These are phyloP conservation scores for Procavia capensis DNA, from an alignment of 2,113 vertebrate genomes.

Conservation along the genomic window DNA sequence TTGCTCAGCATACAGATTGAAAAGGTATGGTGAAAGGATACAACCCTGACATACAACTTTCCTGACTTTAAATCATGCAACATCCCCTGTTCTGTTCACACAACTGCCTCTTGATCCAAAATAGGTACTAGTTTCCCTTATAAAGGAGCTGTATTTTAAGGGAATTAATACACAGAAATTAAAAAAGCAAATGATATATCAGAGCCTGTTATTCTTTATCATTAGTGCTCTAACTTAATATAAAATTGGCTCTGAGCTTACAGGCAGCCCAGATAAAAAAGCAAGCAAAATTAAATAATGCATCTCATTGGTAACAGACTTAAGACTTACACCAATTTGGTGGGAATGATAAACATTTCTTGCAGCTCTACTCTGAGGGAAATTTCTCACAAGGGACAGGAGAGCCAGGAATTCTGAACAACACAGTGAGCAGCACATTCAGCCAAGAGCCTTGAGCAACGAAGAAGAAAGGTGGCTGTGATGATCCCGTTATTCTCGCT, in stretches of 20 bases:
- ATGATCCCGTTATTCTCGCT: background rate
- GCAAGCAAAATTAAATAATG: background rate
- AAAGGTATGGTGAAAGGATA: too few relatives aligned
- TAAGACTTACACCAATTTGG: background rate
- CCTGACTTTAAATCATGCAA: too few relatives aligned
- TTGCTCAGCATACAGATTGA: too few relatives aligned
- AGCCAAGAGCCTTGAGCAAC: background rate
- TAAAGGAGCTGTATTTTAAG: background rate
- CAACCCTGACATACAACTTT: too few relatives aligned
- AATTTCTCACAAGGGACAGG: background rate
- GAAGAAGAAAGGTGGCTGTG: background rate
- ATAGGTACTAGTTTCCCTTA: background rate
- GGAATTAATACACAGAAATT: background rate
- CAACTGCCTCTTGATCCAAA: too few relatives aligned
- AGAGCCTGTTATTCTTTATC: conserved; percentile 20
- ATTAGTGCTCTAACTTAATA: conserved; percentile 20
- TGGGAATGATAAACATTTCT: background rate
- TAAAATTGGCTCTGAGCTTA: conserved; percentile 12
- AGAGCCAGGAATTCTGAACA: conserved; percentile 30
- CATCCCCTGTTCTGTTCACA: too few relatives aligned
- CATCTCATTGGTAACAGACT: background rate
- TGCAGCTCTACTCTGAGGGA: background rate
- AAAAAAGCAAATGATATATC: background rate
- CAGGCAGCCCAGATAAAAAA: background rate
- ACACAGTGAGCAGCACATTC: background rate